Evolutionary conservation across 2,797 vertebrate genomes (phyloP).

Genomic region (Intellagama lesueurii): DNA sequence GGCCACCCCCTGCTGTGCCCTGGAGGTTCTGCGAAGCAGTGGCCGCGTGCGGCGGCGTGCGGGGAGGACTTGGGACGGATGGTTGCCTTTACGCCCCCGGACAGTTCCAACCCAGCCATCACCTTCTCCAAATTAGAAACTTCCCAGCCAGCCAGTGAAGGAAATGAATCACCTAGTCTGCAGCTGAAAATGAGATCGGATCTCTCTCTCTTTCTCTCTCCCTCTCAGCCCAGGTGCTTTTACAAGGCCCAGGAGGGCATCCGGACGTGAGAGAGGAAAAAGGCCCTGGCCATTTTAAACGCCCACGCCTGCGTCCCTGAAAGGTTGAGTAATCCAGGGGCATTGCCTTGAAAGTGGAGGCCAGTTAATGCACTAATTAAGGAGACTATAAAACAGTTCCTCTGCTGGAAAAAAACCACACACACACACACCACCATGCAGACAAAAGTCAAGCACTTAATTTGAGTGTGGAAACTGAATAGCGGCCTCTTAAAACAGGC

Average conservation of each 20-base stretch:
- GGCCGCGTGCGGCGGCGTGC: too few relatives aligned
- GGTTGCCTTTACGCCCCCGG: too few relatives aligned
- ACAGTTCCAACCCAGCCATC: too few relatives aligned
- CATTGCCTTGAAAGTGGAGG: conserved; percentile 17
- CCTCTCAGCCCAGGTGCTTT: background rate
- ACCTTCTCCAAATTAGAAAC: too few relatives aligned
- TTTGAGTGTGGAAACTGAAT: background rate
- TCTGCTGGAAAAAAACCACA: background rate
- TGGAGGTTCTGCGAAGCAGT: too few relatives aligned
- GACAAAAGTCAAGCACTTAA: conserved; percentile 7
- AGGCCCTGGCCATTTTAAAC: background rate
- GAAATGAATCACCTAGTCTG: background rate
- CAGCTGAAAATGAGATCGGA: too few relatives aligned
- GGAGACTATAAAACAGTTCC: conserved; percentile 38
- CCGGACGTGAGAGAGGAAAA: background rate
- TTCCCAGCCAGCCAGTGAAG: background rate
- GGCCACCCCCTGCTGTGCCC: too few relatives aligned
- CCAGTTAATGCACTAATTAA: conserved; percentile 34
- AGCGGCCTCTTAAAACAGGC: background rate
- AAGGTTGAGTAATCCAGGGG: background rate
- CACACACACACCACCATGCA: background rate
- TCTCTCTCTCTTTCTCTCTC: background rate
- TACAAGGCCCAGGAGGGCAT: background rate
- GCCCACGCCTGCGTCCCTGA: background rate
- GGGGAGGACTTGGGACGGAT: too few relatives aligned